Percentiles rank a stretch among this genome's conserved stretches.
These are phyloP conservation scores for Marronus borbonicus DNA, from an alignment of 2,888 invertebrate species.

Conservation along the genomic window DNA sequence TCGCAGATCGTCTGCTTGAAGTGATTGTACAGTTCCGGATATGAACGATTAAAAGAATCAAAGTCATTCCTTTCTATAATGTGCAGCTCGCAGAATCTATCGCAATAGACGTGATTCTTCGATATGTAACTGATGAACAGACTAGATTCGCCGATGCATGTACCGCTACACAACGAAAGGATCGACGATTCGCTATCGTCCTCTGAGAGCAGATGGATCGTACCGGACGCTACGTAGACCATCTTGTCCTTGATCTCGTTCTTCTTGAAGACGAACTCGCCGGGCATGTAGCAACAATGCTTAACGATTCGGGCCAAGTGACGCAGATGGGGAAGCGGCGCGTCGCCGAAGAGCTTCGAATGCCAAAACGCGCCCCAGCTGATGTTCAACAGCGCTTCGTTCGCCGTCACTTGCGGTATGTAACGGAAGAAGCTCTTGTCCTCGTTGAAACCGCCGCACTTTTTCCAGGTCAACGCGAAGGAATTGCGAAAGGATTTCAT, in stretches of 20 bases:
- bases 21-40: constrained; percentile 17
- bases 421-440: constrained; percentile 31
- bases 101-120: constrained; percentile 43
- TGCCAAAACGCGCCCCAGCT: constrained; percentile 53
- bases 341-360: constrained; percentile 53
- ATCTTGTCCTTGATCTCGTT: constrained; percentile 54
- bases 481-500: not conserved
- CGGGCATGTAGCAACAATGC: constrained; percentile 46
- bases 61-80: constrained; percentile 46
- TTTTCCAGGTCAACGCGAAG: constrained; percentile 38
- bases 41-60: not conserved
- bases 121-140: constrained; percentile 45
- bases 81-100: constrained; percentile 47
- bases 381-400: constrained; percentile 51
- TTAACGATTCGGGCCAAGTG: constrained; percentile 47
- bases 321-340: constrained; percentile 50
- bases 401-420: constrained; percentile 33
- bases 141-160: constrained; percentile 54
- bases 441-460: constrained; percentile 48
- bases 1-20: constrained; percentile 18
- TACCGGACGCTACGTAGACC: constrained; percentile 54
- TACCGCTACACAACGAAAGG: constrained; percentile 52
- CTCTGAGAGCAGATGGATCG: constrained; percentile 54
- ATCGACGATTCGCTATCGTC: constrained; percentile 55
- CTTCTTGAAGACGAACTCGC: constrained; percentile 52